Base-by-base conservation (phyloP, 2,888 invertebrate genomes). In the Scrobipalpa atriplicella region DNA sequence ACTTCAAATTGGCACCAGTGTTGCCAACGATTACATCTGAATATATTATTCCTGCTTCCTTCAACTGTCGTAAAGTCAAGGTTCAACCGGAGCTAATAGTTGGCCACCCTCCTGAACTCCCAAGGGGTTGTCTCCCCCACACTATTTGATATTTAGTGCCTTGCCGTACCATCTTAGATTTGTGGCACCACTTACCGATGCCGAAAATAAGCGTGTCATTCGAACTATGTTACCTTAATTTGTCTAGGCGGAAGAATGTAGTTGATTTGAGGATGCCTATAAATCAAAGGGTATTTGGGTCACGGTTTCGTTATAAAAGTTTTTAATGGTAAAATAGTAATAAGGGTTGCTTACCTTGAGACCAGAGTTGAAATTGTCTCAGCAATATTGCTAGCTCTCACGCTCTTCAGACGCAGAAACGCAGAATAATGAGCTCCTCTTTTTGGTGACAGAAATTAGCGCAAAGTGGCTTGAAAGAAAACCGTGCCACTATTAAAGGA, bases 131-230 rank as follows among this genome's bases (percentile, higher is more conserved):
- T 78, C 54, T 11, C 80, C 85, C 84, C 82, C 75, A 79, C 76
- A 79, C 79, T 77, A 80, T 80, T 82, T 80, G 82, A 86, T 87
- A 90, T 89, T 90, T 90, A 90, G 85, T 85, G 79, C 90, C 90
- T 88, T 84, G 86, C 82, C 84, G 91, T 90, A 87, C 90, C 90
- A 90, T 89, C 90, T 90, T 82, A 87, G 88, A 91, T 87, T 89
- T 87, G 86, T 88, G 84, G 83, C 81, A 80, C 79, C 85, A 85
- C 84, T 86, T 80, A 84, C 77, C 79, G 75, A 83, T 72, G 74
- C 73, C 79, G 73, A 75, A 79, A 79, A 80, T 78, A 79, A 70
- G 73, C 75, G 67, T 75, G 78, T 78, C 78, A 78, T 75, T 74
- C 68, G 70, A 71, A 75, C 75, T 75, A 75, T 76, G 75, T 76